Conservation (phyloP, 2,888 invertebrate genomes). For the Trissonchulus latispiculum region DNA sequence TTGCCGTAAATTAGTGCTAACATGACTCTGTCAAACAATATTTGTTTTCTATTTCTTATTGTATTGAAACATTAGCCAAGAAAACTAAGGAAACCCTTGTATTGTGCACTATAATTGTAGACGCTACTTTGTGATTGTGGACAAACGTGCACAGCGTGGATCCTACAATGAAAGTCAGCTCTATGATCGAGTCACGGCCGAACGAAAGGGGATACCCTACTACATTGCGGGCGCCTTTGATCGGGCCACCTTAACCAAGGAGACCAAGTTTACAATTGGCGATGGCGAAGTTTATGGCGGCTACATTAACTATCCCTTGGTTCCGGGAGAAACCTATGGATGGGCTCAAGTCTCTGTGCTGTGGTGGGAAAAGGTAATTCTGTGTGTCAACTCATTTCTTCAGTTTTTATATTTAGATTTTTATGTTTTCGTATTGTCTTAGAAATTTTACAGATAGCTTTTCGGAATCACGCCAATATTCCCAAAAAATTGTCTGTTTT, state of each 20-base stretch:
- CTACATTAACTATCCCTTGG: constrained; percentile 42
- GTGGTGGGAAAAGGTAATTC: neutral
- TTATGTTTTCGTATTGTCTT: too few species aligned
- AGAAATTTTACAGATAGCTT: too few species aligned
- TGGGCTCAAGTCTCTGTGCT: constrained; percentile 31
- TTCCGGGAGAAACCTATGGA: constrained; percentile 40
- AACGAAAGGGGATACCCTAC: constrained; percentile 36
- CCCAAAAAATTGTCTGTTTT: too few species aligned
- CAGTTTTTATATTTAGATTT: too few species aligned
- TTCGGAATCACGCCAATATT: too few species aligned
- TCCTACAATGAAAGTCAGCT: constrained; percentile 41
- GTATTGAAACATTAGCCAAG: too few species aligned
- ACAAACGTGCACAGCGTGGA: constrained; percentile 41
- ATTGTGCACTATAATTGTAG: too few species aligned
- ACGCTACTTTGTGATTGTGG: constrained; percentile 42
- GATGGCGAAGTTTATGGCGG: constrained; percentile 42
- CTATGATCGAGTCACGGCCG: constrained; percentile 42
- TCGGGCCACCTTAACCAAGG: constrained; percentile 36
- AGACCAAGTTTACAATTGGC: constrained; percentile 32
- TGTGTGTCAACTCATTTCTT: too few species aligned
- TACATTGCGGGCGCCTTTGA: constrained; percentile 43
- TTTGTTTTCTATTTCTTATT: too few species aligned
- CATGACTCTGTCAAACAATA: too few species aligned
- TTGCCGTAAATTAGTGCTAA: too few species aligned
- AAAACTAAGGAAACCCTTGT: too few species aligned